Percentiles rank a stretch among this genome's conserved stretches.
phyloP scores from a whole-genome alignment of 2,113 vertebrate species.

The Epinephelus lanceolatus region DNA sequence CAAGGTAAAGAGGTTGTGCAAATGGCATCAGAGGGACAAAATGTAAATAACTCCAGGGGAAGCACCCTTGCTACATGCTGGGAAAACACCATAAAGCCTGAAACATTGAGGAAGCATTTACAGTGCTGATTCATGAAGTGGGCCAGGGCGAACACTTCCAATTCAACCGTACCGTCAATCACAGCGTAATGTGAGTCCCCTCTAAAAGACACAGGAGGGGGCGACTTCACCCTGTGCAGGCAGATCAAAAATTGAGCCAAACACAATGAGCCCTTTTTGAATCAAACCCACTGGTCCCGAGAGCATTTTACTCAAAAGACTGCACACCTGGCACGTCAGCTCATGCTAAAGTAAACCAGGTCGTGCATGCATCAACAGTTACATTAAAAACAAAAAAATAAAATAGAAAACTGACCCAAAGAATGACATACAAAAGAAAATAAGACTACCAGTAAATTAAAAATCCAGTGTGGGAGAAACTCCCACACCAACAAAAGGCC shows the following conservation, averaged over 20 bases:
- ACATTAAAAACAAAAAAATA: slow-evolving; percentile 5
- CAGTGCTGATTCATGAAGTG: slow-evolving; percentile 29
- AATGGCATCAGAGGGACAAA: slow-evolving; percentile 10
- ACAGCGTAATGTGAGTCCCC: background rate
- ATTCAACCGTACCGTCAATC: slow-evolving; percentile 41
- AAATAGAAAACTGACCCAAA: slow-evolving; percentile 29
- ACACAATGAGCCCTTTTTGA: slow-evolving; percentile 55
- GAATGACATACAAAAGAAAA: slow-evolving; percentile 47
- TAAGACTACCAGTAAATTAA: slow-evolving; percentile 34
- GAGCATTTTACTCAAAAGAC: slow-evolving; percentile 44
- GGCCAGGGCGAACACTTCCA: slow-evolving; percentile 13
- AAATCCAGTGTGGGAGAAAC: slow-evolving; percentile 74
- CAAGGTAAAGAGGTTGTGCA: slow-evolving; percentile 52
- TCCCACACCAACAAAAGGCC: slow-evolving; percentile 58
- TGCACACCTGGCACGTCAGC: slow-evolving; percentile 46
- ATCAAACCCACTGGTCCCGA: slow-evolving; percentile 58
- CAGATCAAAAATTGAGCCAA: slow-evolving; percentile 27
- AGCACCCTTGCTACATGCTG: slow-evolving; percentile 19
- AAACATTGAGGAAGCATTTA: slow-evolving; percentile 40
- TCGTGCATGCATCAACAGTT: slow-evolving; percentile 37
- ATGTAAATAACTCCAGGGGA: slow-evolving; percentile 25
- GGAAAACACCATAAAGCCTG: slow-evolving; percentile 28
- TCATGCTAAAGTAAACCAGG: slow-evolving; percentile 47
- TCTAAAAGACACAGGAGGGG: background rate
- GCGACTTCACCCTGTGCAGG: background rate